Percentiles rank a stretch among this genome's conserved stretches.
Evolutionary conservation across 1,140 invertebrate species (phyloP).

Genomic region (Camponotus floridanus): DNA sequence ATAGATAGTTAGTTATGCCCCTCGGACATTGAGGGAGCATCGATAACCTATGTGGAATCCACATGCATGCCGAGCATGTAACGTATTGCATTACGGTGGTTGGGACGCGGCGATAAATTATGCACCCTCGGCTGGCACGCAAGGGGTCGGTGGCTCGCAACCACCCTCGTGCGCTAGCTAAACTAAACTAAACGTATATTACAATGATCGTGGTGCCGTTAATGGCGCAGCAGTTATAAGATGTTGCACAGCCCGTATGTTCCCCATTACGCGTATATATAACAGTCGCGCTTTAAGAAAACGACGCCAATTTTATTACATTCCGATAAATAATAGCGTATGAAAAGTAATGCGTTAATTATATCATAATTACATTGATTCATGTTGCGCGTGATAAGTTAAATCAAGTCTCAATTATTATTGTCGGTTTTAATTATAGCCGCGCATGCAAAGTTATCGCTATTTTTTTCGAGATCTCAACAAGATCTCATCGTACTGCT

Average conservation of each 20-base stretch:
- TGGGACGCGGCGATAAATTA: slow-evolving; percentile 81
- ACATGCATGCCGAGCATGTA: slow-evolving; percentile 78
- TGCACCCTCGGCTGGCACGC: slow-evolving; percentile 77
- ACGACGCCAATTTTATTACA: neutral
- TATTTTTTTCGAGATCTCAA: slow-evolving; percentile 20
- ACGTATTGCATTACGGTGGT: slow-evolving; percentile 78
- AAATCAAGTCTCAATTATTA: neutral
- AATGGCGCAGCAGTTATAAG: slow-evolving; percentile 82
- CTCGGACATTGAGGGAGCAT: slow-evolving; percentile 69
- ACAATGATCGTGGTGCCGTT: slow-evolving; percentile 80
- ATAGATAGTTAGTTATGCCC: slow-evolving; percentile 71
- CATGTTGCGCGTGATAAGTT: neutral
- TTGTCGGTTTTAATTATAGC: neutral
- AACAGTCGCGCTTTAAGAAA: slow-evolving; percentile 3
- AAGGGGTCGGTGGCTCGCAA: slow-evolving; percentile 62
- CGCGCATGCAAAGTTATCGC: slow-evolving; percentile 12
- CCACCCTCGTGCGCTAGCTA: slow-evolving; percentile 74
- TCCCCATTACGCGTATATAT: slow-evolving; percentile 74
- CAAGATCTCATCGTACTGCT: slow-evolving; percentile 30
- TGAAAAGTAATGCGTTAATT: slow-evolving; percentile 22
- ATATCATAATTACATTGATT: slow-evolving; percentile 7
- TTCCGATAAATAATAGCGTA: neutral
- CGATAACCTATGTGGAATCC: slow-evolving; percentile 78
- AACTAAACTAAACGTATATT: slow-evolving; percentile 83
- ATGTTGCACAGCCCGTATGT: slow-evolving; percentile 81